Percentiles rank a stretch among this genome's conserved stretches.
Conservation (phyloP, 2,797 vertebrate genomes). For the Threskiornis aethiopicus region DNA sequence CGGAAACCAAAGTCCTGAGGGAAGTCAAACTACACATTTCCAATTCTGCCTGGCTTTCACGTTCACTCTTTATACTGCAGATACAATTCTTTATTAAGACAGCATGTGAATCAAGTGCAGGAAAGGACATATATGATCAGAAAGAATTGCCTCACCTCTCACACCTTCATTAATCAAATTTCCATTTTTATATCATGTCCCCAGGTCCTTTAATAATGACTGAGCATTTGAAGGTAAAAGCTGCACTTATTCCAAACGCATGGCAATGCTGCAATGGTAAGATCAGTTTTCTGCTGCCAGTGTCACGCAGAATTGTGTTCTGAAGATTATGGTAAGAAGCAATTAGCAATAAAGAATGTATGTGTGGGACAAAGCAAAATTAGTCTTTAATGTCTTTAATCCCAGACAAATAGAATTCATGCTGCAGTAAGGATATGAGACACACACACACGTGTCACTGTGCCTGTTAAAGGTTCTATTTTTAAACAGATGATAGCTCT, state of each 20-base stretch:
- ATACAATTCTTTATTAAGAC: not conserved
- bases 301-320: not conserved
- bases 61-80: not conserved
- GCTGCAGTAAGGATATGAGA: not conserved
- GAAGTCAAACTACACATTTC: not conserved
- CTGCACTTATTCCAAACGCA: not conserved
- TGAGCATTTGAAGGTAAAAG: conserved; percentile 1
- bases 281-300: not conserved
- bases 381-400: not conserved
- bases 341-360: not conserved
- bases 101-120: not conserved
- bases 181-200: not conserved
- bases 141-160: not conserved
- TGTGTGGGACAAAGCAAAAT: not conserved
- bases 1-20: not conserved
- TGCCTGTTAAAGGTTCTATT: not conserved
- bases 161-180: not conserved
- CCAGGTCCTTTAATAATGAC: not conserved
- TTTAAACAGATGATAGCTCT: not conserved
- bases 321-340: not conserved
- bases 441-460: not conserved
- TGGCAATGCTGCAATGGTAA: not conserved
- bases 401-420: not conserved
- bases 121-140: not conserved
- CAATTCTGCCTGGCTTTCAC: not conserved